Conservation (phyloP, 2,797 vertebrate species). For the Taenioides sp. region DNA sequence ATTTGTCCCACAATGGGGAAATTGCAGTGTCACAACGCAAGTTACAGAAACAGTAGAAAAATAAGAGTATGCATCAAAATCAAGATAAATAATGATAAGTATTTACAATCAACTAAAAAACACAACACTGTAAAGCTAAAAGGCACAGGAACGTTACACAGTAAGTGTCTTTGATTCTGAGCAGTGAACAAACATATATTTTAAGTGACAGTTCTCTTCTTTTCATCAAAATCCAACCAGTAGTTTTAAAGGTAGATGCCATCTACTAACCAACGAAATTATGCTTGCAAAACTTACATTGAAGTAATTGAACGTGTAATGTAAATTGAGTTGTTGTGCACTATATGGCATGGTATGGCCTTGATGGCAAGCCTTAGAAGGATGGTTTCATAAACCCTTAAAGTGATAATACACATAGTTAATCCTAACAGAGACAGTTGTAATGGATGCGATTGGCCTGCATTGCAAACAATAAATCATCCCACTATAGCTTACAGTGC, state of each 20-base stretch:
- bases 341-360: background rate
- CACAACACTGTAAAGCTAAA: too few species aligned
- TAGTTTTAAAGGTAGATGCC: background rate
- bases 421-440: conserved; percentile 44
- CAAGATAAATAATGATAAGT: too few species aligned
- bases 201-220: background rate
- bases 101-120: too few species aligned
- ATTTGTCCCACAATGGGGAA: too few species aligned
- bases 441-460: conserved; percentile 27
- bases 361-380: background rate
- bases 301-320: background rate
- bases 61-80: too few species aligned
- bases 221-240: background rate
- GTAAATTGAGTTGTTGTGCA: background rate
- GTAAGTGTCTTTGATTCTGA: too few species aligned
- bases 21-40: too few species aligned
- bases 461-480: conserved; percentile 13
- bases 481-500: conserved; percentile 8
- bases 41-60: too few species aligned
- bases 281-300: too few species aligned
- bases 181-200: too few species aligned
- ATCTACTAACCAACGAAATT: background rate
- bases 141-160: too few species aligned
- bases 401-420: background rate
- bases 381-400: conserved; percentile 3